phyloP scores from a whole-genome alignment of 2,113 vertebrate species.

The Heliornis fulica region DNA sequence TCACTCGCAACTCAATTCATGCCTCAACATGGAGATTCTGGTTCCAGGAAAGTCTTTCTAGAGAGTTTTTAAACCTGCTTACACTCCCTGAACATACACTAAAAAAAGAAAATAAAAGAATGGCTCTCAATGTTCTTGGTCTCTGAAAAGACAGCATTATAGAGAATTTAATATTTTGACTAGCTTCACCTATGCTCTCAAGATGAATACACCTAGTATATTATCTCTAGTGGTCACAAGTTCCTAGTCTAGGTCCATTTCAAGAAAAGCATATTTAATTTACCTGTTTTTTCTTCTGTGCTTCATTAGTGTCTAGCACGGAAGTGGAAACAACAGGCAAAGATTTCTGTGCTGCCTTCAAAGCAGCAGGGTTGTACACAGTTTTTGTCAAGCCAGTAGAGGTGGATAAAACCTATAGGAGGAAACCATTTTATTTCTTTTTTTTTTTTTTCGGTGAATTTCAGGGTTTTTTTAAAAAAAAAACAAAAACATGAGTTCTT shows the following conservation, averaged over 20 bases:
- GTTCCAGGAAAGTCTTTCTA: neutral
- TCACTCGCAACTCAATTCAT: neutral
- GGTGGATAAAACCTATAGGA: slow-evolving; percentile 90
- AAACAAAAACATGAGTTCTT: neutral
- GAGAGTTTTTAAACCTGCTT: neutral
- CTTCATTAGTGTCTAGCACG: slow-evolving; percentile 82
- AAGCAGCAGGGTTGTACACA: slow-evolving; percentile 93
- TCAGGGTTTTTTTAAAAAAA: neutral
- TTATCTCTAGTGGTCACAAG: neutral
- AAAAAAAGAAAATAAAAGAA: slow-evolving; percentile 1
- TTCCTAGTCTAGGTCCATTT: slow-evolving; percentile 29
- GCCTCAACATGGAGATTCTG: neutral
- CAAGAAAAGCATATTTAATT: slow-evolving; percentile 57
- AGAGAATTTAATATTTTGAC: neutral
- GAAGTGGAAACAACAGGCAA: slow-evolving; percentile 72
- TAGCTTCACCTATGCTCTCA: neutral
- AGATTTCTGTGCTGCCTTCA: slow-evolving; percentile 89
- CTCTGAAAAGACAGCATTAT: neutral
- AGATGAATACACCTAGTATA: neutral
- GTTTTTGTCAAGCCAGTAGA: slow-evolving; percentile 96
- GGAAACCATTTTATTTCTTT: slow-evolving; percentile 71
- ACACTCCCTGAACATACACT: neutral
- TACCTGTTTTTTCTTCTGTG: slow-evolving; percentile 94
- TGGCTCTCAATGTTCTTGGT: neutral
- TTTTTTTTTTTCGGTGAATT: slow-evolving; percentile 59